Percentiles rank a stretch among this genome's conserved stretches.
Evolutionary conservation across 1,140 invertebrate genomes (phyloP).

Genomic region (Melipona quadrifasciata): DNA sequence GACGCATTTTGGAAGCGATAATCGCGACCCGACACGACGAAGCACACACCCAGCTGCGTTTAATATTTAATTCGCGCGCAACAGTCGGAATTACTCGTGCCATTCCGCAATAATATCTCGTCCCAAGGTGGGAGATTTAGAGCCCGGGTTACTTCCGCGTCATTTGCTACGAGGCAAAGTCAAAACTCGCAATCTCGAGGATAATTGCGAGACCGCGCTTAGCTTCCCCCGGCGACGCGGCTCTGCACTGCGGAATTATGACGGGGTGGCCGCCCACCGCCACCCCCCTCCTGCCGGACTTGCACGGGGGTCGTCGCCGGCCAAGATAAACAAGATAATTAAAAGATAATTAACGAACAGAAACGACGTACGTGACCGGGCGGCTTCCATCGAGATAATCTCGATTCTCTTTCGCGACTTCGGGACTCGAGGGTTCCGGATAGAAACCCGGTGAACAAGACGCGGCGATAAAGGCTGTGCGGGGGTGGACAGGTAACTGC

Average conservation of each 20-base stretch:
- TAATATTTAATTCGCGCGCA: not conserved
- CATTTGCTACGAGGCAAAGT: not conserved
- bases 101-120: no score
- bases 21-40: no score
- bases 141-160: not conserved
- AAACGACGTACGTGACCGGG: slow-evolving; percentile 64
- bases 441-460: not conserved
- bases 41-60: no score
- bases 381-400: slow-evolving; percentile 57
- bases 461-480: slow-evolving; percentile 3
- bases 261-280: not conserved
- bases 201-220: not conserved
- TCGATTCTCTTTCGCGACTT: slow-evolving; percentile 56
- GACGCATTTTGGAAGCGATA: no score
- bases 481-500: slow-evolving; percentile 19
- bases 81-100: not conserved
- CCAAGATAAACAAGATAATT: slow-evolving; percentile 77
- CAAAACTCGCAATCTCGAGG: not conserved
- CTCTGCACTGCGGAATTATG: slow-evolving; percentile 31
- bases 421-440: not conserved
- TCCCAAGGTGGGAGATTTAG: no score
- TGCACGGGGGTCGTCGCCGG: slow-evolving; percentile 17
- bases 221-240: not conserved
- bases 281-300: not conserved
- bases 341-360: slow-evolving; percentile 75